Evolutionary conservation across 2,888 invertebrate species (phyloP), one percentile per base, ranked within the genome.

Genomic region (Acronicta psi): DNA sequence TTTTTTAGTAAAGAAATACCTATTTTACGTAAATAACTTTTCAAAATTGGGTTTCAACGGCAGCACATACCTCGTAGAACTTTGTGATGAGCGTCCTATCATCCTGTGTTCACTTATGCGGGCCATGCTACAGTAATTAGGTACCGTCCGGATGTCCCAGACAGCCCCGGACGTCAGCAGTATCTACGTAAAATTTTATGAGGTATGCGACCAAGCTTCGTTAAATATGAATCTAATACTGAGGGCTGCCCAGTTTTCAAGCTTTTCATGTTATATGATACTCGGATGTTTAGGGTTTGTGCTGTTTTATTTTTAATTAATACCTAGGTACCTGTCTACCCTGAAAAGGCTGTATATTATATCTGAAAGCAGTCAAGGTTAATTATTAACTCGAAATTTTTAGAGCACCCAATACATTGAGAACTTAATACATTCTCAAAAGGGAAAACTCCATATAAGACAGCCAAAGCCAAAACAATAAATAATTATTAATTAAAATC

Each of bases 171-270:
- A 57, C 52, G 59, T 61, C 55, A 60, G 61, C 54, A 45, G 25
- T n/a, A n/a, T 25, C 17, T 25, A 36, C 56, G 51, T 77, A 56
- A 77, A 68, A 70, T 70, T 70, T 77, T 68, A 77, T 58, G 68
- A 56, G 17, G 47, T 34, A 20, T 34, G 23, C 50, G 59, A 44
- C 55, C 54, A 52, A 18, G 43, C 20, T 55, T 64, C 61, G 61
- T 74, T 70, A 65, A 74, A 75, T 66, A 62, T 74, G 53, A 70
- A 68, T 62, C 42, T 50, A 55, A 73, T 59, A 63, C 34, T 11
- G n/a, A 54, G 56, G 49, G 36, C 29, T 42, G 23, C 17, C 16
- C 23, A 13, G 45, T 18, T 20, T 45, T 34, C 44, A 34, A 36
- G 34, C 17, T 40, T 45, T 70, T 64, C 41, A 55, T 53, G 54